These are phyloP conservation scores for Lasiurus borealis DNA, from an alignment of 2,113 vertebrate species.

Conservation along the genomic window DNA sequence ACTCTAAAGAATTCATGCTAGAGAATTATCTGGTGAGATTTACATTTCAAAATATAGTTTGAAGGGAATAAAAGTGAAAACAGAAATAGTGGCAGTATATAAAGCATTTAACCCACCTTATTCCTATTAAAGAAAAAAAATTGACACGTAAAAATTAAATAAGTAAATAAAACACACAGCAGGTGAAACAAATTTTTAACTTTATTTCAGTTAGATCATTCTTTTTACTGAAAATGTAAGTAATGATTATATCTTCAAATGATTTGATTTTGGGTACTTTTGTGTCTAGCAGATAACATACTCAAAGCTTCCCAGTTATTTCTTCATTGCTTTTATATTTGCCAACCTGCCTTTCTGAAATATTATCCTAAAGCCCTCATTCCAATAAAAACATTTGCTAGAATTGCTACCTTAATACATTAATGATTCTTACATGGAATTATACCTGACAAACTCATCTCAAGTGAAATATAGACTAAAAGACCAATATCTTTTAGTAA, in stretches of 20 bases:
- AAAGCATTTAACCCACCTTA: neutral
- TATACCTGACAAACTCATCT: neutral
- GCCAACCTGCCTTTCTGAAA: neutral
- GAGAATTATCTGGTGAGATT: neutral
- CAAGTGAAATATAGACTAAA: neutral
- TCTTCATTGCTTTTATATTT: neutral
- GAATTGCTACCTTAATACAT: neutral
- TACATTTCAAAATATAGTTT: neutral
- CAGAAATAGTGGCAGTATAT: neutral
- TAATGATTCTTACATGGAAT: constrained; percentile 45
- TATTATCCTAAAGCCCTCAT: neutral
- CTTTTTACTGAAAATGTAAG: constrained; percentile 26
- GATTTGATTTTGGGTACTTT: neutral
- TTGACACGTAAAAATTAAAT: constrained; percentile 28
- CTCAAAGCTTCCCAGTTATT: neutral
- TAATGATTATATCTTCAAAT: neutral
- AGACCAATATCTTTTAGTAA: neutral
- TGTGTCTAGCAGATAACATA: neutral
- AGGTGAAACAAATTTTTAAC: constrained; percentile 19
- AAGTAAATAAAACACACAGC: constrained; percentile 30
- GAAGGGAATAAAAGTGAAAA: constrained; percentile 40
- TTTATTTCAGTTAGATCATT: constrained; percentile 22
- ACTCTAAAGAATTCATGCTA: neutral
- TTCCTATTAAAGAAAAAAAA: constrained; percentile 52
- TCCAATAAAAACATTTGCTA: constrained; percentile 42